Percentiles rank a stretch among this genome's conserved stretches.
Evolutionary conservation across 2,797 vertebrate genomes (phyloP).

Genomic region (Synanceia verrucosa): DNA sequence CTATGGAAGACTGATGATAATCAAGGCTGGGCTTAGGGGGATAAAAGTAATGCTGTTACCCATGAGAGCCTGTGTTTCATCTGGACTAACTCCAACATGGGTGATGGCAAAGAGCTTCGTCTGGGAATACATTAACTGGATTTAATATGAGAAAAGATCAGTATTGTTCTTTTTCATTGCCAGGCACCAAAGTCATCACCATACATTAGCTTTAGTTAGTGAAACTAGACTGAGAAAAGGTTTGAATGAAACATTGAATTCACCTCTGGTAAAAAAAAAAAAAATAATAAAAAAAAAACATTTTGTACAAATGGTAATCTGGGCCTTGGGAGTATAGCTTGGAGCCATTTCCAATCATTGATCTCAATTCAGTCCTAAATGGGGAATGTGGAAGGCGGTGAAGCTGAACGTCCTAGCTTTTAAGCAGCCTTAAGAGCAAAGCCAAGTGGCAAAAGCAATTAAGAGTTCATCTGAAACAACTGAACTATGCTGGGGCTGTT

Average conservation of each 20-base stretch:
- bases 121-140: constrained; percentile 73
- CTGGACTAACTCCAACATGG: constrained; percentile 68
- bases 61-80: constrained; percentile 68
- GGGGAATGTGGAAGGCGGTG: constrained; percentile 26
- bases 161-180: constrained; percentile 71
- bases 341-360: constrained; percentile 50
- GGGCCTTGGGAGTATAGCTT: constrained; percentile 24
- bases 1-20: constrained; percentile 69
- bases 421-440: constrained; percentile 68
- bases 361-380: constrained; percentile 60
- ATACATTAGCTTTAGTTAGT: constrained; percentile 51
- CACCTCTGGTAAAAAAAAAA: constrained; percentile 41
- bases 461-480: constrained; percentile 77
- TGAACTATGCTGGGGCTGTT: constrained; percentile 56
- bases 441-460: constrained; percentile 78
- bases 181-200: constrained; percentile 51
- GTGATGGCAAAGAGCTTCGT: constrained; percentile 50
- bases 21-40: constrained; percentile 66
- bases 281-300: too few species aligned
- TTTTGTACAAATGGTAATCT: constrained; percentile 33
- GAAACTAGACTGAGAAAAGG: constrained; percentile 37
- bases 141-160: constrained; percentile 67
- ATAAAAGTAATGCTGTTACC: constrained; percentile 71
- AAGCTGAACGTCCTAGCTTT: constrained; percentile 63
- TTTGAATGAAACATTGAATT: constrained; percentile 48